These are phyloP conservation scores for Sarcophaga subvicina DNA, from an alignment of 2,888 invertebrate genomes.

Conservation along the genomic window DNA sequence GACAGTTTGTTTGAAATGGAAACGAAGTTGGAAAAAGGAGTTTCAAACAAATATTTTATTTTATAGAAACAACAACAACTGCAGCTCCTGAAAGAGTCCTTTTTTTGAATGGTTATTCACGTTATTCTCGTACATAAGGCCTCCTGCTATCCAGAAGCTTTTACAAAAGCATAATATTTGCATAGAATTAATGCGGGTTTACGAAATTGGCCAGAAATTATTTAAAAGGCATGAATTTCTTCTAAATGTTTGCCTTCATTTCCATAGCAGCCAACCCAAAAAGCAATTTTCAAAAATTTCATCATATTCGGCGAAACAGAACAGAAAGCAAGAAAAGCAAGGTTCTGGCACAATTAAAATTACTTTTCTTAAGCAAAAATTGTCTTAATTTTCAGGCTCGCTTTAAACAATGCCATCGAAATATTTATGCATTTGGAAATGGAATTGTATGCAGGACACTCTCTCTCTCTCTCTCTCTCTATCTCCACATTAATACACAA, in stretches of 20 bases:
- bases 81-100: neutral
- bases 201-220: conserved; percentile 17
- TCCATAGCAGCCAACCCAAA: neutral
- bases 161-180: conserved; percentile 12
- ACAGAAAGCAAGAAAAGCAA: neutral
- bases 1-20: neutral
- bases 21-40: neutral
- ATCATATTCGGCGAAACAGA: no score
- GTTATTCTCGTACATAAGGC: no score
- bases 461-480: no score
- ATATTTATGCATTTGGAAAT: neutral
- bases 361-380: neutral
- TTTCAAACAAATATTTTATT: conserved; percentile 35
- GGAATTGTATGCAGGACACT: neutral
- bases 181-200: conserved; percentile 53
- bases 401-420: neutral
- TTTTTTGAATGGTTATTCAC: neutral
- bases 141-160: no score
- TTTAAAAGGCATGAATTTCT: conserved; percentile 39
- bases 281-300: neutral
- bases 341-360: neutral
- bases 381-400: neutral
- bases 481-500: neutral
- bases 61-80: conserved; percentile 38
- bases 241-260: conserved; percentile 5